phyloP scores from a whole-genome alignment of 2,888 invertebrate species.

The Prionchulus punctatus region DNA sequence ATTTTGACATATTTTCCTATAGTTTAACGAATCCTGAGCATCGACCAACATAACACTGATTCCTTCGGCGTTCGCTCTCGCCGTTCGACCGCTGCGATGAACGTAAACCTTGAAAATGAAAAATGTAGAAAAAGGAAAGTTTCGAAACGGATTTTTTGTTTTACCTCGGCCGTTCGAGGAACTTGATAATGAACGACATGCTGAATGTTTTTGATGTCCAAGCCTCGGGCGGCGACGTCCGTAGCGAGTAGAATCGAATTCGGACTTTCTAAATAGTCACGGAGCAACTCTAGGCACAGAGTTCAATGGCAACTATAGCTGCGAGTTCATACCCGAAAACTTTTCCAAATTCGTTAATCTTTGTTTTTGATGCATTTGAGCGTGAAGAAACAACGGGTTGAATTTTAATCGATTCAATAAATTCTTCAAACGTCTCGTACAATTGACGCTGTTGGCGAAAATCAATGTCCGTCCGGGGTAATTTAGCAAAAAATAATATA shows the following conservation, averaged over 20 bases:
- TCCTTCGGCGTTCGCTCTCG: conserved; percentile 69
- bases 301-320: too few relatives aligned
- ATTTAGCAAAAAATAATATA: conserved; percentile 70
- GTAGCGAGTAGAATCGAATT: conserved; percentile 66
- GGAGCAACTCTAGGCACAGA: too few relatives aligned
- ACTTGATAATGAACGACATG: conserved; percentile 95
- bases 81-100: conserved; percentile 89
- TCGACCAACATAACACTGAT: conserved; percentile 79
- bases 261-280: conserved; percentile 31
- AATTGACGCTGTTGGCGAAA: conserved; percentile 64
- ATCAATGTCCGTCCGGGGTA: conserved; percentile 80
- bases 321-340: conserved; percentile 41
- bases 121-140: background rate
- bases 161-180: conserved; percentile 71
- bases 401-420: conserved; percentile 30
- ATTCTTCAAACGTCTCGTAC: conserved; percentile 55
- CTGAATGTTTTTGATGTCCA: conserved; percentile 80
- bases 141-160: conserved; percentile 1
- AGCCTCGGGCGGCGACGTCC: conserved; percentile 89
- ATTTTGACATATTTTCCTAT: conserved; percentile 58
- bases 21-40: conserved; percentile 62
- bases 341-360: conserved; percentile 79
- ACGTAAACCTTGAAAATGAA: conserved; percentile 56
- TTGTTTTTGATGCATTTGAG: conserved; percentile 75
- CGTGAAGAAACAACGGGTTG: conserved; percentile 42